phyloP scores from a whole-genome alignment of 2,797 vertebrate species.

The Enteromius trimaculatus region DNA sequence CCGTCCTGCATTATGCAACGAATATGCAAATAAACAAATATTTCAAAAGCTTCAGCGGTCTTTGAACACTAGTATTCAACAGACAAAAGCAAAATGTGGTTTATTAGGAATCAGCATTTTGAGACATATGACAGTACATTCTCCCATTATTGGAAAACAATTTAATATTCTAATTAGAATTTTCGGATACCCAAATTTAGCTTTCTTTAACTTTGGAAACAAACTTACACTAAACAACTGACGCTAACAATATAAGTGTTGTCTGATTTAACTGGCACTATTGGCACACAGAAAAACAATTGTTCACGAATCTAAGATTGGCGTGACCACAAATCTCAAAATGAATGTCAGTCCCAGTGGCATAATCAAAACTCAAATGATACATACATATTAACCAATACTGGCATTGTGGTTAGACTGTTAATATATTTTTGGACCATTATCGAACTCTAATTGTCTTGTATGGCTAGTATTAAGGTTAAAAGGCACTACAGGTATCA shows the following conservation, averaged over 20 bases:
- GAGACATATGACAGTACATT: slow-evolving; percentile 10
- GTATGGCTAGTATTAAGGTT: slow-evolving; percentile 31
- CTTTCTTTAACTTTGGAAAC: background rate
- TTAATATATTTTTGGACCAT: slow-evolving; percentile 15
- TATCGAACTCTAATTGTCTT: background rate
- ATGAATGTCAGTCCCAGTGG: background rate
- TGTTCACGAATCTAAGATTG: background rate
- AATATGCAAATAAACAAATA: slow-evolving; percentile 18
- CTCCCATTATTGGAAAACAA: background rate
- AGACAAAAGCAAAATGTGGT: slow-evolving; percentile 52
- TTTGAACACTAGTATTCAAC: background rate
- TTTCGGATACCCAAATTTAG: background rate
- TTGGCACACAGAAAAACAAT: slow-evolving; percentile 4
- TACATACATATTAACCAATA: slow-evolving; percentile 15
- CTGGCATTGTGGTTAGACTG: slow-evolving; percentile 29
- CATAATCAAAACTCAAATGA: slow-evolving; percentile 1
- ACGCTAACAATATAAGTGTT: background rate
- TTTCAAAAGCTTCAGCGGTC: slow-evolving; percentile 2
- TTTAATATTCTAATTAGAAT: background rate
- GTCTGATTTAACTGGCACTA: background rate
- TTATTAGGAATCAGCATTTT: slow-evolving; percentile 67
- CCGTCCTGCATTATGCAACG: slow-evolving; percentile 7
- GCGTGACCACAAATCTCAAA: background rate
- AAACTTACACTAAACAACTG: background rate
- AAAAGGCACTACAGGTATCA: slow-evolving; percentile 53